These are phyloP conservation scores for Brotula barbata DNA, from an alignment of 2,797 vertebrate genomes.

Conservation along the genomic window DNA sequence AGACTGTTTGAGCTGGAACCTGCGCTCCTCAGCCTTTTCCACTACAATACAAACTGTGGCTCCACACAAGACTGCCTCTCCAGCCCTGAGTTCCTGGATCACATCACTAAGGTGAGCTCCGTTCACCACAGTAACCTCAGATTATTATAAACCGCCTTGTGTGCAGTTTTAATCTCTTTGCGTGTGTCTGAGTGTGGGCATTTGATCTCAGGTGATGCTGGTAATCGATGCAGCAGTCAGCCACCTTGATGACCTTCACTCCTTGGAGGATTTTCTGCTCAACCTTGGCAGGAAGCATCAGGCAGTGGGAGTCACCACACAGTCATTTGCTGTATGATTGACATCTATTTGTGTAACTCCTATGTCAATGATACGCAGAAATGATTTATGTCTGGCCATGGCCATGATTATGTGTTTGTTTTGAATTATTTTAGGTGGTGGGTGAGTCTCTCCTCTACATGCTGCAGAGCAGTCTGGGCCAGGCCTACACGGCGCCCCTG, in stretches of 20 bases:
- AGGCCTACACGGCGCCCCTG: conserved; percentile 84
- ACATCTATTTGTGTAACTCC: conserved; percentile 13
- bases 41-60: conserved; percentile 87
- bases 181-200: conserved; percentile 3
- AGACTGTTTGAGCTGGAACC: conserved; percentile 96
- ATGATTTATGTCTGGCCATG: neutral
- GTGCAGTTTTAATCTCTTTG: conserved; percentile 7
- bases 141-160: neutral
- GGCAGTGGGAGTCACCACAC: conserved; percentile 87
- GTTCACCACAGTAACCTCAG: conserved; percentile 8
- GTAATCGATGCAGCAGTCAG: conserved; percentile 93
- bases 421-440: conserved; percentile 78
- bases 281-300: conserved; percentile 91
- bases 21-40: conserved; percentile 87
- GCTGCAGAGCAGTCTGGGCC: conserved; percentile 90
- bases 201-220: conserved; percentile 87
- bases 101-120: conserved; percentile 90
- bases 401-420: conserved; percentile 28
- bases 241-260: conserved; percentile 89
- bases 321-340: conserved; percentile 88
- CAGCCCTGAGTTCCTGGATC: conserved; percentile 91
- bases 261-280: conserved; percentile 89
- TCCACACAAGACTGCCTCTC: conserved; percentile 89
- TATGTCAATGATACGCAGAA: conserved; percentile 18
- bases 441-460: conserved; percentile 93